phyloP scores from a whole-genome alignment of 2,113 vertebrate genomes.

The Passer montanus region DNA sequence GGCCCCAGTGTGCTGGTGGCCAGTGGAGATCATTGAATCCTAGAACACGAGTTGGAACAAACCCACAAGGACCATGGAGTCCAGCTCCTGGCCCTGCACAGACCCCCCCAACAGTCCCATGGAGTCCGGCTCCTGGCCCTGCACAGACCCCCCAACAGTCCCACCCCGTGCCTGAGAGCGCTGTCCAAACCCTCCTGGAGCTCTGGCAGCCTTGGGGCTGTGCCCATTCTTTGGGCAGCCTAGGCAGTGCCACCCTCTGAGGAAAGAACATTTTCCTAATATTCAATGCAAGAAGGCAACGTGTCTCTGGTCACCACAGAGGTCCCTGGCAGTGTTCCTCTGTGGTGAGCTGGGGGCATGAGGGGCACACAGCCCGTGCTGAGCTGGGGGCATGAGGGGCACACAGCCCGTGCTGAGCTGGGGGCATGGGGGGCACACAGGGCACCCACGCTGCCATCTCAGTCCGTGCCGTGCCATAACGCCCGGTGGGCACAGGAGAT shows the following conservation, averaged over 20 bases:
- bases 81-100: not conserved
- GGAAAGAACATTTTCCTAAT: not conserved
- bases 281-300: fast-evolving
- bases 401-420: not conserved
- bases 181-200: fast-evolving
- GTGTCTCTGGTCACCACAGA: fast-evolving
- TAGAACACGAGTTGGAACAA: not conserved
- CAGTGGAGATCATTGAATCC: not conserved
- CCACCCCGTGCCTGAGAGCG: fast-evolving
- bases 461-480: not conserved
- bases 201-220: not conserved
- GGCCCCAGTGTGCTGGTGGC: not conserved
- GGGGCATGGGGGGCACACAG: not conserved
- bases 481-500: not conserved
- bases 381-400: no score
- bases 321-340: no score
- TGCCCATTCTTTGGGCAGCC: not conserved
- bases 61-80: not conserved
- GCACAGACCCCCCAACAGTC: not conserved
- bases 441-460: not conserved
- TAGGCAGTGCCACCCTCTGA: not conserved
- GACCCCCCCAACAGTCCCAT: not conserved
- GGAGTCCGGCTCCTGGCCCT: not conserved
- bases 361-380: not conserved
- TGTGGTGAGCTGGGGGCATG: not conserved